phyloP scores from a whole-genome alignment of 2,797 vertebrate genomes.

The Enteromius afrohamiltoni region DNA sequence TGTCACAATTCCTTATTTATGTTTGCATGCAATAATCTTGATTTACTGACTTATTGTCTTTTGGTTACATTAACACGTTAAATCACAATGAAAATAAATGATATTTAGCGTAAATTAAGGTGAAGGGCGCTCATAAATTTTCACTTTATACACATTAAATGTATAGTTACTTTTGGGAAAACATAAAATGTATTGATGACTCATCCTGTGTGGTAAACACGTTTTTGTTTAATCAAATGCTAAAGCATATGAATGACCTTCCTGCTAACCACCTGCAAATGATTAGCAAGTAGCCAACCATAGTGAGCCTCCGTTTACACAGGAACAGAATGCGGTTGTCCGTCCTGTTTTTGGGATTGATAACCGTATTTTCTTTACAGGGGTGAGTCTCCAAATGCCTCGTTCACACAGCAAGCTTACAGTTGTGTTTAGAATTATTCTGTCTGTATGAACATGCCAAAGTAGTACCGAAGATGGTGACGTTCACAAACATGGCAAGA shows the following conservation, averaged over 20 bases:
- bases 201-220: background rate
- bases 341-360: too few relatives aligned
- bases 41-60: conserved; percentile 19
- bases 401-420: too few relatives aligned
- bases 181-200: background rate
- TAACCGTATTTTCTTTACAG: too few relatives aligned
- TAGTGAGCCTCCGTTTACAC: background rate
- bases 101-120: background rate
- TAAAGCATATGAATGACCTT: background rate
- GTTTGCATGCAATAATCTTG: background rate
- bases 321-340: too few relatives aligned
- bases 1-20: background rate
- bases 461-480: too few relatives aligned
- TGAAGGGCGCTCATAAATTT: background rate
- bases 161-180: background rate
- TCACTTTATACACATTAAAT: background rate
- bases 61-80: background rate
- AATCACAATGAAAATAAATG: background rate
- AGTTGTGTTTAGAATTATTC: too few relatives aligned
- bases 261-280: background rate
- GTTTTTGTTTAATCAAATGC: background rate
- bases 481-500: too few relatives aligned
- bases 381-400: too few relatives aligned
- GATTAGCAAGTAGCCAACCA: background rate
- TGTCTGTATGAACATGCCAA: too few relatives aligned